Conservation (phyloP, 2,888 invertebrate genomes). For the Tipula helvola region DNA sequence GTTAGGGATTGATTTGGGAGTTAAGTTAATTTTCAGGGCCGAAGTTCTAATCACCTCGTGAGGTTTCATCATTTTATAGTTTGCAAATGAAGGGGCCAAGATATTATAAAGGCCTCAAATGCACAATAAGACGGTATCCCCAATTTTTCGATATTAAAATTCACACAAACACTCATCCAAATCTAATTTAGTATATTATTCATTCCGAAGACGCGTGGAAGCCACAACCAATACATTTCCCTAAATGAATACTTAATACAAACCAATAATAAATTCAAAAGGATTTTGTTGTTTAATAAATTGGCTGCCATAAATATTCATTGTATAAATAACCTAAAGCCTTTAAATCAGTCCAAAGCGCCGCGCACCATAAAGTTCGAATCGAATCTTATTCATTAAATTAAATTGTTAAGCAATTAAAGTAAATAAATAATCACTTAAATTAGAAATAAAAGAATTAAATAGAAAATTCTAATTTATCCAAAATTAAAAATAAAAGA, state of each 20-base stretch:
- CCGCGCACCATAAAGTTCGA: not conserved
- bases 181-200: no score
- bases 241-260: not conserved
- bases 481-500: not conserved
- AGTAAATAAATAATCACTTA: conserved; percentile 4
- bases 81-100: no score
- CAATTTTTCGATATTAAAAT: no score
- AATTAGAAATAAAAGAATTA: not conserved
- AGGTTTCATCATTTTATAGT: no score
- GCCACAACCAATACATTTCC: not conserved
- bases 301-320: not conserved
- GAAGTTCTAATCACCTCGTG: no score
- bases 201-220: no score
- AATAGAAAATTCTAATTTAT: not conserved
- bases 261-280: not conserved
- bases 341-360: not conserved
- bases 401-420: not conserved
- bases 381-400: not conserved
- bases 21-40: no score
- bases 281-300: not conserved
- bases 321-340: not conserved
- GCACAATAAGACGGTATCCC: no score
- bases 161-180: no score
- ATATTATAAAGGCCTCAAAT: no score
- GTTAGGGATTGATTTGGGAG: no score